phyloP scores from a whole-genome alignment of 2,797 vertebrate species.

The Phaenicophaeus curvirostris region DNA sequence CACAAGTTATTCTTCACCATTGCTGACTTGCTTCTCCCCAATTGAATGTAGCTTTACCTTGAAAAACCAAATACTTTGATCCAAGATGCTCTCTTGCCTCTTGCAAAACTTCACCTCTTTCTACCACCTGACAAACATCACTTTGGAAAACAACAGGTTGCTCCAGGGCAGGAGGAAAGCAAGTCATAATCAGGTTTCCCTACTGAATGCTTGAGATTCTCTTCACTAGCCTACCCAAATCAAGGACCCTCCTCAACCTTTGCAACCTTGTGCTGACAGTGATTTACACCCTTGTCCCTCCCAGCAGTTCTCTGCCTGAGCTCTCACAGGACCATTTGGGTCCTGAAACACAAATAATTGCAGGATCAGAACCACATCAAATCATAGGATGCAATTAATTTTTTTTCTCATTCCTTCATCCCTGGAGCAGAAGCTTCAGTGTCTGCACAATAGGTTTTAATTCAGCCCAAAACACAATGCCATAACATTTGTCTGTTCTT shows the following conservation, averaged over 20 bases:
- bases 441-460: neutral
- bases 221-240: neutral
- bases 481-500: neutral
- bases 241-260: neutral
- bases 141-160: neutral
- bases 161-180: neutral
- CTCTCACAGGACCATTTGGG: neutral
- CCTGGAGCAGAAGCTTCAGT: neutral
- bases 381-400: neutral
- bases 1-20: neutral
- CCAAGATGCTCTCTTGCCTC: neutral
- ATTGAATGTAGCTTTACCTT: neutral
- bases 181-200: neutral
- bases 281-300: neutral
- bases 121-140: neutral
- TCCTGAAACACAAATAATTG: neutral
- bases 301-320: neutral
- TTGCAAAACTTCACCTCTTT: conserved; percentile 1
- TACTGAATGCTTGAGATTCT: neutral
- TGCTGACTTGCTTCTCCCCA: neutral
- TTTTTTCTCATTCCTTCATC: neutral
- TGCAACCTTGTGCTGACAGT: neutral
- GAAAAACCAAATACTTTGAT: conserved; percentile 6
- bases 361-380: neutral
- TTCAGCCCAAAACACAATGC: neutral